Percentiles rank a stretch among this genome's conserved stretches.
Conservation (phyloP, 2,888 invertebrate genomes). For the Zygogramma bicolorata region DNA sequence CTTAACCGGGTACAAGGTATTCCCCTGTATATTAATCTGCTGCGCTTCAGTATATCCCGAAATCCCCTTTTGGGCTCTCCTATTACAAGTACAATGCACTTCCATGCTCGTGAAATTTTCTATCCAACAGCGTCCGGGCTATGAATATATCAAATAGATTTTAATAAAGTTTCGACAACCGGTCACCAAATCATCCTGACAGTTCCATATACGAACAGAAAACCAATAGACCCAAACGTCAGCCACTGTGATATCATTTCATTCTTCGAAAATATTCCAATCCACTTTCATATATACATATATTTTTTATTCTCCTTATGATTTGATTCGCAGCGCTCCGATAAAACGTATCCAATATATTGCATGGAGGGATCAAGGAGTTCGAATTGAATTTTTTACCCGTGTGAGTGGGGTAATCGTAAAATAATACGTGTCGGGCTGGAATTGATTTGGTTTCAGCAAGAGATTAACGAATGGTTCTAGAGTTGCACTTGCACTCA, state of each 20-base stretch:
- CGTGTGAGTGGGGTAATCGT: constrained; percentile 8
- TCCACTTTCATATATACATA: constrained; percentile 33
- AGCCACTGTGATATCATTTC: constrained; percentile 42
- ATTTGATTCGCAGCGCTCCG: constrained; percentile 20
- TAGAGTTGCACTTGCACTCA: no score
- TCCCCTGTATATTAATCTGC: no score
- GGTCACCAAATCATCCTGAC: constrained; percentile 56
- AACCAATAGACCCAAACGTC: constrained; percentile 52
- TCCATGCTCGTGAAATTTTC: background rate
- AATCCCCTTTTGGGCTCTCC: no score
- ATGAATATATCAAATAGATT: constrained; percentile 35
- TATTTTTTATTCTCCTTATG: constrained; percentile 31
- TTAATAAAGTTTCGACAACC: constrained; percentile 48
- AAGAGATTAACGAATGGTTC: no score
- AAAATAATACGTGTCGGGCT: background rate
- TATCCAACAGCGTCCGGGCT: background rate
- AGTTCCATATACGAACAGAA: constrained; percentile 49
- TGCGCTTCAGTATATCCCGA: no score
- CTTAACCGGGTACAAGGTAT: no score
- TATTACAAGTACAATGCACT: no score
- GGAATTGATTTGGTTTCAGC: no score
- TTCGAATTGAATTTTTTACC: constrained; percentile 20
- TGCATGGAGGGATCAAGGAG: constrained; percentile 23
- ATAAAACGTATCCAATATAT: constrained; percentile 22
- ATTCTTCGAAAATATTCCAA: constrained; percentile 25